Percentiles rank a stretch among this genome's conserved stretches.
These are phyloP conservation scores for Pterois miles DNA, from an alignment of 2,797 vertebrate species.

Conservation along the genomic window DNA sequence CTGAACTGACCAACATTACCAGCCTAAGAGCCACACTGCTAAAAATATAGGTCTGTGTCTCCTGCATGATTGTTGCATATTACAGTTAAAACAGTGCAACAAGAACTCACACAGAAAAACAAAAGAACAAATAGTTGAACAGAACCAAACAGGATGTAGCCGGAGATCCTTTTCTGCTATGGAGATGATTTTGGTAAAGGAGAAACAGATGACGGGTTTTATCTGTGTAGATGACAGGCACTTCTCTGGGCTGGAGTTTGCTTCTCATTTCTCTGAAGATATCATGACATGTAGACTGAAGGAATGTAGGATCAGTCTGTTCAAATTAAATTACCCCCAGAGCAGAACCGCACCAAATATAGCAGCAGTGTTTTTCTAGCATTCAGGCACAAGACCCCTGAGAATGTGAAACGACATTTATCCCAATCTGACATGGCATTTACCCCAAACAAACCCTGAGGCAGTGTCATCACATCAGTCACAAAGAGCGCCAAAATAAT, in stretches of 20 bases:
- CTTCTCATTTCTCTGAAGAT: conserved; percentile 1
- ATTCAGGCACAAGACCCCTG: not conserved
- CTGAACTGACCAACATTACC: too few species aligned
- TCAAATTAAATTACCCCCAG: conserved; percentile 11
- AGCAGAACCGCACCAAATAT: conserved; percentile 27
- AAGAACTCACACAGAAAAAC: not conserved
- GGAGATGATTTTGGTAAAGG: not conserved
- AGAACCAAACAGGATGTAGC: not conserved
- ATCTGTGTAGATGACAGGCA: not conserved
- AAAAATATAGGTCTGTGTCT: too few species aligned
- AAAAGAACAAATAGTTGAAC: not conserved
- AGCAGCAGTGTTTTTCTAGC: conserved; percentile 3
- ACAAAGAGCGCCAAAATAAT: conserved; percentile 4
- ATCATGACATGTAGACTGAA: not conserved
- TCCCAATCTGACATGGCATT: conserved; percentile 21
- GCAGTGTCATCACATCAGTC: conserved; percentile 28
- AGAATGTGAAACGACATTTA: conserved; percentile 16
- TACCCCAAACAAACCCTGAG: conserved; percentile 6
- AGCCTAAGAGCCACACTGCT: too few species aligned
- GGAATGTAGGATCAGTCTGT: conserved; percentile 6
- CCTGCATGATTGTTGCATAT: too few species aligned
- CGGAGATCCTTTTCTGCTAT: not conserved
- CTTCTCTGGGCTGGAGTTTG: not conserved
- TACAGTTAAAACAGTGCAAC: not conserved
- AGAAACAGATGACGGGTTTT: not conserved